Percentiles rank a stretch among this genome's conserved stretches.
Conservation (phyloP, 2,797 vertebrate genomes). For the Enteromius mattozi region DNA sequence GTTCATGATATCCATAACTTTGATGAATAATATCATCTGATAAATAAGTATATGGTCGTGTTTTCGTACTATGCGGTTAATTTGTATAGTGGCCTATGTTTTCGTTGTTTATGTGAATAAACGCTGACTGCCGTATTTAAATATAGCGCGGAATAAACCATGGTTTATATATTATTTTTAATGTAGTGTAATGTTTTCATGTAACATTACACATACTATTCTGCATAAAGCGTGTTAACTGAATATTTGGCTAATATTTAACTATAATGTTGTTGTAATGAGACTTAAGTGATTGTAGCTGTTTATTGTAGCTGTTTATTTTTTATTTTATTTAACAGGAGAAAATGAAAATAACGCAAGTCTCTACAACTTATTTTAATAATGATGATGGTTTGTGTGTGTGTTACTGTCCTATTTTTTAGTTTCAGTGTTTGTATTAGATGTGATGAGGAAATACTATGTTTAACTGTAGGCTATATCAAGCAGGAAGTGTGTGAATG, state of each 20-base stretch:
- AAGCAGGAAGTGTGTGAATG: neutral
- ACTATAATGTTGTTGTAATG: too few species aligned
- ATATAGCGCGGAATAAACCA: too few species aligned
- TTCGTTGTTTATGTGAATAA: neutral
- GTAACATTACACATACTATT: neutral
- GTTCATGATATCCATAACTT: neutral
- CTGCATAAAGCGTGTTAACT: neutral
- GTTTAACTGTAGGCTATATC: too few species aligned
- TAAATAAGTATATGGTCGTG: too few species aligned
- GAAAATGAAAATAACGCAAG: neutral
- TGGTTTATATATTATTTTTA: too few species aligned
- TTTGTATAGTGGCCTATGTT: neutral
- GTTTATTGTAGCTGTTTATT: too few species aligned
- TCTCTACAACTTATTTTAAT: neutral
- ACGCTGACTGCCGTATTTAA: accelerated
- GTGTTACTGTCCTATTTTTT: neutral
- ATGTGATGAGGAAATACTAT: neutral
- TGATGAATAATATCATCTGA: neutral
- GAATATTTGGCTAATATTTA: neutral
- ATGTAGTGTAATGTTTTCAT: neutral
- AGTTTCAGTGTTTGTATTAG: neutral
- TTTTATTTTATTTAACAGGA: neutral
- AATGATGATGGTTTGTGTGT: neutral
- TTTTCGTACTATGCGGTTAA: neutral
- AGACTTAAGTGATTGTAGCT: too few species aligned